Evolutionary conservation across 2,888 invertebrate genomes (phyloP), one percentile per base, ranked within the genome.

Genomic region (Tuberolachnus salignus): DNA sequence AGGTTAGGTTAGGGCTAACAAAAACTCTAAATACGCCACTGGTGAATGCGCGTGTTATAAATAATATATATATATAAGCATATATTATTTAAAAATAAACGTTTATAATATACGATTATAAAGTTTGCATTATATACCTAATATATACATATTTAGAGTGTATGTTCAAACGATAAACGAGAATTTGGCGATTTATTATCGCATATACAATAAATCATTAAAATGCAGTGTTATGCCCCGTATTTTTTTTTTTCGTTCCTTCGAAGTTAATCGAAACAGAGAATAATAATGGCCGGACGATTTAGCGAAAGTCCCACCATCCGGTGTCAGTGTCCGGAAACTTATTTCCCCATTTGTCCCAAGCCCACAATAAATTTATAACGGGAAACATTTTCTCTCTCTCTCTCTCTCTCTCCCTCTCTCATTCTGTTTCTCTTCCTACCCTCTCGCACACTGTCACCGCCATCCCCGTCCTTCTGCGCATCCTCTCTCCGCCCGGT

Each of bases 261-360:
- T 51, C 21, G 21, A 64, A 73, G 73, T 73, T 73, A 73, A 73
- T 73, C 73, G 63, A 73, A 73, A 73, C 73, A 53, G 73, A 69
- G 64, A 69, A 69, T 69, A 67, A 49, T 78, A 67, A 67, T 78
- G 57, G 49, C 78, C 67, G 78, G 67, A 78, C 78, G 78, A 69
- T 78, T 78, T 78, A 78, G 69, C 67, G 67, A 78, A 78, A 78
- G 78, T 78, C 67, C 57, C 69, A 59, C 78, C 67, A 78, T 78
- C 78, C 78, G 78, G 78, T 69, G 78, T 67, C 78, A 59, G 78
- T 69, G 67, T 66, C 78, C 78, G 78, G 78, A 78, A 78, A 78
- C 78, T 78, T 78, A 78, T 78, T 78, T 78, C 34, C 78, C 78
- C 78, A 78, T 78, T 78, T 78, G 78, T 78, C 69, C 67, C 59